These are phyloP conservation scores for Danio albolineatus DNA, from an alignment of 2,797 vertebrate species.

Conservation along the genomic window DNA sequence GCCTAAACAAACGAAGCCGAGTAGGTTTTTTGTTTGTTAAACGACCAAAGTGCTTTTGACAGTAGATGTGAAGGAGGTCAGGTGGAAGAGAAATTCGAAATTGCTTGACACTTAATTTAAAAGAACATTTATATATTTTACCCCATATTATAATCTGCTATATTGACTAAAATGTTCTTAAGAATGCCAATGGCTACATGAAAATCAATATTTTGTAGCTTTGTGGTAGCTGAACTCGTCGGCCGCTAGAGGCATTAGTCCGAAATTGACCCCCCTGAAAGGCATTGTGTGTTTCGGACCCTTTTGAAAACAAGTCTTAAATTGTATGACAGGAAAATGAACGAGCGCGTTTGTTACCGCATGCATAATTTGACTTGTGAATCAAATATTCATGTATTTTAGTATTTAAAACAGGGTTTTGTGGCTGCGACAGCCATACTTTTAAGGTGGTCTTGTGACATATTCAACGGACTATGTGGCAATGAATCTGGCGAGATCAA, in stretches of 20 bases:
- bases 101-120: too few species aligned
- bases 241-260: neutral
- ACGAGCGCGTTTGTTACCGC: neutral
- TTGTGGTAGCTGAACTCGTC: neutral
- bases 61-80: neutral
- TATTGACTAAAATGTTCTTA: neutral
- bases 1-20: neutral
- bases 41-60: neutral
- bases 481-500: slow-evolving; percentile 23
- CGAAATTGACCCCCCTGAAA: neutral
- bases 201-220: neutral
- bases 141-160: too few species aligned
- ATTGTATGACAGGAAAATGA: neutral
- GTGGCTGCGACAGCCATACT: neutral
- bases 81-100: neutral
- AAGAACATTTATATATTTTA: too few species aligned
- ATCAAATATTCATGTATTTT: neutral
- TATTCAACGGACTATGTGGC: neutral
- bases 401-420: neutral
- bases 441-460: slow-evolving; percentile 8
- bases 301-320: slow-evolving; percentile 8
- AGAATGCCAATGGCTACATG: neutral
- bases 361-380: neutral
- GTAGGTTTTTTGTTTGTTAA: neutral
- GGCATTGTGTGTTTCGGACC: slow-evolving; percentile 6